Evolutionary conservation across 2,113 vertebrate genomes (phyloP).

Genomic region (Myrmecophaga tridactyla): DNA sequence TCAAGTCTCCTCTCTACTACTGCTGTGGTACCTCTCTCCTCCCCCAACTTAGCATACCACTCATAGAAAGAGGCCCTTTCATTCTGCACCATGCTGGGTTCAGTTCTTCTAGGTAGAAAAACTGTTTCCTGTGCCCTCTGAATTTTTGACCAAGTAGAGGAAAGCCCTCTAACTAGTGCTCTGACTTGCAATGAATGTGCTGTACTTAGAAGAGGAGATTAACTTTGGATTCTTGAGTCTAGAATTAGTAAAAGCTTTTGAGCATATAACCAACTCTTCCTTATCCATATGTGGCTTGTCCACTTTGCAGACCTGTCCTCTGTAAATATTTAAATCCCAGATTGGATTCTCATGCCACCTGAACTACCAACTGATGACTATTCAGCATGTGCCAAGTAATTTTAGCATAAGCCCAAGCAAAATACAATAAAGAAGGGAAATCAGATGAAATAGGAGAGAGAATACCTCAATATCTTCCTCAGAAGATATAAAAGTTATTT

Average conservation of each 20-base stretch:
- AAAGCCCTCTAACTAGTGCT: slow-evolving; percentile 44
- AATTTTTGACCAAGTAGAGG: slow-evolving; percentile 51
- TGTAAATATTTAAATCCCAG: not conserved
- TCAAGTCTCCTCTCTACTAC: not conserved
- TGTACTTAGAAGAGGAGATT: slow-evolving; percentile 25
- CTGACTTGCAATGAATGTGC: slow-evolving; percentile 40
- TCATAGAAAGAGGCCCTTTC: slow-evolving; percentile 15
- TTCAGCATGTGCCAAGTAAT: not conserved
- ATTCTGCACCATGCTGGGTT: slow-evolving; percentile 4
- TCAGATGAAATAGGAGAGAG: not conserved
- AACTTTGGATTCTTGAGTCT: slow-evolving; percentile 13
- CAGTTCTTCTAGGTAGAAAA: slow-evolving; percentile 40
- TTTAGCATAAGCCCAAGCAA: not conserved
- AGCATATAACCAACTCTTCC: not conserved
- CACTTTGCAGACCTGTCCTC: not conserved
- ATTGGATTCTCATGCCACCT: not conserved
- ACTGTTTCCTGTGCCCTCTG: not conserved
- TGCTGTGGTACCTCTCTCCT: not conserved
- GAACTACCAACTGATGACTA: not conserved
- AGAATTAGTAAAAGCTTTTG: not conserved
- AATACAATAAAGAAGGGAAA: not conserved
- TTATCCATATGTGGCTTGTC: not conserved
- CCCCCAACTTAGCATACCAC: not conserved
- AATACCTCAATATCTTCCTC: not conserved
- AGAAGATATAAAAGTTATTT: not conserved